Base-by-base conservation (phyloP, 2,888 invertebrate species). In the Trachelus tabidus region DNA sequence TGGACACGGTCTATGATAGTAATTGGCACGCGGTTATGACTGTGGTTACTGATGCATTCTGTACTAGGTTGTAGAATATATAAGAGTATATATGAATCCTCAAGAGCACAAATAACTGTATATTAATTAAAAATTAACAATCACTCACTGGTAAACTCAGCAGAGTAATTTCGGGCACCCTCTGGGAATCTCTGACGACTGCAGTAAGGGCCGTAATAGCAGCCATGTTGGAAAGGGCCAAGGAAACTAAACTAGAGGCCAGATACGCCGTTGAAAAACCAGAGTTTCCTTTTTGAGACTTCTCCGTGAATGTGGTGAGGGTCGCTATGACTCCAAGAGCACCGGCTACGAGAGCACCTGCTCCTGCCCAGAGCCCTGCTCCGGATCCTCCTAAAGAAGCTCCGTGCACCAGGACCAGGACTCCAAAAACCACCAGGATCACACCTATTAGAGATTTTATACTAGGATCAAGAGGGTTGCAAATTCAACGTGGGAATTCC, bases 301-400 rank as follows among this genome's bases (percentile, higher is more conserved):
- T 87, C 34, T 81, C 85, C 68, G 83, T 82, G 34, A 89, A 86
- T 12, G 84, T 85, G 12, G 91, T 88, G 34, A 91, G 85, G 12
- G 90, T 89, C 12, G 95, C 94, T 12, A 95, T 92, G 75, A 95
- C 93, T 6, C 95, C 95, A 9, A 94, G 92, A 0, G 92, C 92
- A 1, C 95, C 95, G 0, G 95, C 93, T 11, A 93, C 93, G 30
- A 95, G 93, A 12, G 94, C 94, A 69, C 94, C 92, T 81, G 94
- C 93, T 33, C 95, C 95, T 73, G 95, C 94, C 95, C 95, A 95
- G 77, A 95, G 92, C 4, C 95, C 95, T 2, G 94, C 95, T 34
- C 95, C 95, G 37, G 93, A 93, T 76, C 93, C 89, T 40, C 94
- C 92, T 76, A 93, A 87, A 69, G 92, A 92, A 31, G 95, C 94